Evolutionary conservation across 2,888 invertebrate species (phyloP).

Genomic region (Acanthopleura granulata): DNA sequence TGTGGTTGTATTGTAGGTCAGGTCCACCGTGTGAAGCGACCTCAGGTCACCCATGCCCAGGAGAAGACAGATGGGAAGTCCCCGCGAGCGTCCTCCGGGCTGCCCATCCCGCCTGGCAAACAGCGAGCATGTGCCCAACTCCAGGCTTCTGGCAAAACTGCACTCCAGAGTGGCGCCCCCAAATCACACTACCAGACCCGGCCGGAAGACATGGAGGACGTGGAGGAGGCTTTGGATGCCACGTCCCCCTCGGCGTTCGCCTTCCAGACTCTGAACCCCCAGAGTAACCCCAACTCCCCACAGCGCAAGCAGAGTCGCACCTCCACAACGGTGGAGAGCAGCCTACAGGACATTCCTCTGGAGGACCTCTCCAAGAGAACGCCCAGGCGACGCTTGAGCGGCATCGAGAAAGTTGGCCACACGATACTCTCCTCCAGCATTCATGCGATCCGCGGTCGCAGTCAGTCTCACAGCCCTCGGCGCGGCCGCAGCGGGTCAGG

Average conservation of each 20-base stretch:
- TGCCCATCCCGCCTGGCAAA: conserved; percentile 1
- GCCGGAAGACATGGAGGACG: conserved; percentile 30
- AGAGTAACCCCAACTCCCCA: conserved; percentile 11
- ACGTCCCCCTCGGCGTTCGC: conserved; percentile 55
- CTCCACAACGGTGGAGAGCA: conserved; percentile 37
- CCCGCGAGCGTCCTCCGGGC: not conserved
- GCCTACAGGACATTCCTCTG: conserved; percentile 65
- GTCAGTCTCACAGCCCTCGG: conserved; percentile 55
- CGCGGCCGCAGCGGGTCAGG: conserved; percentile 32
- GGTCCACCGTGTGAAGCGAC: not conserved
- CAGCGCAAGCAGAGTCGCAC: conserved; percentile 35
- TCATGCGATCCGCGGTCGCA: conserved; percentile 38
- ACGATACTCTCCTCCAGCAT: conserved; percentile 23
- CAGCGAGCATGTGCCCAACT: conserved; percentile 31
- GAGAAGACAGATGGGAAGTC: not conserved
- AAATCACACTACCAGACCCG: not conserved
- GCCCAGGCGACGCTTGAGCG: conserved; percentile 29
- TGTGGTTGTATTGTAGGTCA: not conserved
- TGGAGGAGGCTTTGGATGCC: conserved; percentile 60
- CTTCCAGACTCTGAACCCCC: conserved; percentile 53
- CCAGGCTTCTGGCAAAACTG: conserved; percentile 20
- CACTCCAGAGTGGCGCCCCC: not conserved
- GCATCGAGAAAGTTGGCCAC: conserved; percentile 26
- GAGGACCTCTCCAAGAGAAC: conserved; percentile 61
- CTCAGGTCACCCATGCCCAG: not conserved